phyloP scores from a whole-genome alignment of 2,888 invertebrate species.

The Linhomoeus sp. region DNA sequence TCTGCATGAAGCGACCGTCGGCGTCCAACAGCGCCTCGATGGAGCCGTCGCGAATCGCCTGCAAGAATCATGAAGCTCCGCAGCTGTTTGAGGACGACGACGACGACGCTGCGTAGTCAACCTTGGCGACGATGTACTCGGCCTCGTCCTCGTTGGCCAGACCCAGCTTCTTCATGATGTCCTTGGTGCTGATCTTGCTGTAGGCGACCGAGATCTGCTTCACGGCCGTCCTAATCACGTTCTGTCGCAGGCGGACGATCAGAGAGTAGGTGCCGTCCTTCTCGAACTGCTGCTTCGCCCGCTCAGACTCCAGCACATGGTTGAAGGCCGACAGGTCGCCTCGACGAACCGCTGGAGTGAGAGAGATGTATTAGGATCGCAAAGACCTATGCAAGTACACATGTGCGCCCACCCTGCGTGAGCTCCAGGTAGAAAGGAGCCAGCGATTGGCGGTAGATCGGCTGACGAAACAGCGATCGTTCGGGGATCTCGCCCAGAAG shows the following conservation, averaged over 20 bases:
- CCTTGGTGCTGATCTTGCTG: slow-evolving; percentile 78
- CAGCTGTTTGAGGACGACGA: background rate
- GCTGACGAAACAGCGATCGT: slow-evolving; percentile 75
- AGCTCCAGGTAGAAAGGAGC: slow-evolving; percentile 78
- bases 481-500: slow-evolving; percentile 93
- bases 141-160: slow-evolving; percentile 83
- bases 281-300: slow-evolving; percentile 41
- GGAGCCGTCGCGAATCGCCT: slow-evolving; percentile 73
- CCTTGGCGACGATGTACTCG: slow-evolving; percentile 91
- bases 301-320: slow-evolving; percentile 59
- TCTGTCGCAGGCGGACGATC: slow-evolving; percentile 82
- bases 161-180: slow-evolving; percentile 78
- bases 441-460: slow-evolving; percentile 63
- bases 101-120: slow-evolving; percentile 11
- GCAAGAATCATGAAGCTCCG: background rate
- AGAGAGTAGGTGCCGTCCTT: slow-evolving; percentile 84
- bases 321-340: slow-evolving; percentile 85
- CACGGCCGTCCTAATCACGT: slow-evolving; percentile 74
- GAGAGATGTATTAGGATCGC: background rate
- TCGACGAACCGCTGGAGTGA: slow-evolving; percentile 50
- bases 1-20: slow-evolving; percentile 77
- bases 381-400: background rate
- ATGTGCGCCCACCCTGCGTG: slow-evolving; percentile 46
- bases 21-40: slow-evolving; percentile 93
- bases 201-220: slow-evolving; percentile 67